Evolutionary conservation across 2,113 vertebrate genomes (phyloP).

Genomic region (Artemisiospiza belli): DNA sequence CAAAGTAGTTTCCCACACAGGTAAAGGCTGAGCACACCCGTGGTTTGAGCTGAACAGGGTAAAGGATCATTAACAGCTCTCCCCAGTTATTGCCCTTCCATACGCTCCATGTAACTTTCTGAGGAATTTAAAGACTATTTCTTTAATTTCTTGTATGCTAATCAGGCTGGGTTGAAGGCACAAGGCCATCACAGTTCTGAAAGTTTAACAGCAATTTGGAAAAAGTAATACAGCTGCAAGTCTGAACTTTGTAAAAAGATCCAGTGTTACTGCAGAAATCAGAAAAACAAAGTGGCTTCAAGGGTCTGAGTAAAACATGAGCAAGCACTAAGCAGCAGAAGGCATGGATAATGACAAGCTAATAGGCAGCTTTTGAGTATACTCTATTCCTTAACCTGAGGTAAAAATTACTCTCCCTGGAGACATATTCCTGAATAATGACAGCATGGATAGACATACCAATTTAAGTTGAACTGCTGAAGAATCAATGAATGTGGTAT

Average conservation of each 20-base stretch:
- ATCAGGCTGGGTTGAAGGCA: background rate
- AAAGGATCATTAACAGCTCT: background rate
- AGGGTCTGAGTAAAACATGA: conserved; percentile 29
- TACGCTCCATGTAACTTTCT: background rate
- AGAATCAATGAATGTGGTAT: background rate
- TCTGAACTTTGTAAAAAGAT: conserved; percentile 29
- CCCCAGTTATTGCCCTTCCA: background rate
- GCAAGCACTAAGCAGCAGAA: conserved; percentile 4
- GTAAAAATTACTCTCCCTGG: conserved; percentile 3
- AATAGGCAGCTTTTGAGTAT: background rate
- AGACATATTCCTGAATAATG: background rate
- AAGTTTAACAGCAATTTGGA: background rate
- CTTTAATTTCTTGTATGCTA: background rate
- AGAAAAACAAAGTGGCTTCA: conserved; percentile 18
- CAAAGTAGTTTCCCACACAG: background rate
- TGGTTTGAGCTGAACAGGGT: background rate
- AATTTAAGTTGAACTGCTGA: background rate
- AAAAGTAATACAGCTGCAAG: background rate
- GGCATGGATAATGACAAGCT: conserved; percentile 21
- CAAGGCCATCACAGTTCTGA: background rate
- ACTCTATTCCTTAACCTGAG: background rate
- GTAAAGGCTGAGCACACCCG: background rate
- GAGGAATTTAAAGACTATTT: background rate
- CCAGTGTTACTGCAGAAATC: conserved; percentile 23
- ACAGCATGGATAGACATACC: background rate